Evolutionary conservation across 2,888 invertebrate species (phyloP).

Genomic region (Orthosia gracilis): DNA sequence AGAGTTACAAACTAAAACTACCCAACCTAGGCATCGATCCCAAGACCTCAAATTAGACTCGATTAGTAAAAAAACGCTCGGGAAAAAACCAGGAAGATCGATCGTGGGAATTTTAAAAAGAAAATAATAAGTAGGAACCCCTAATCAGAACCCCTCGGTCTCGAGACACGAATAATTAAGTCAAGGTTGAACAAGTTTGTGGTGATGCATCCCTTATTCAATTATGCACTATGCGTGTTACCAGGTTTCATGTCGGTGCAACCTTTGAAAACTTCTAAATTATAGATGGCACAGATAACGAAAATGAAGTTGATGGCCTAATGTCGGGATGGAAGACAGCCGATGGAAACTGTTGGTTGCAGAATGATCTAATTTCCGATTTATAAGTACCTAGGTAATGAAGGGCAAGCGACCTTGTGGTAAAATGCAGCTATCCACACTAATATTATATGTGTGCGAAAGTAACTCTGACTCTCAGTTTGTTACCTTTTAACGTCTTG

Average conservation of each 20-base stretch:
- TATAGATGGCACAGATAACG: background rate
- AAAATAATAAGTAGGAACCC: slow-evolving; percentile 1
- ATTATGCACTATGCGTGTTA: slow-evolving; percentile 14
- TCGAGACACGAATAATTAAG: slow-evolving; percentile 4
- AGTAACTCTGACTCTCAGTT: too few relatives aligned
- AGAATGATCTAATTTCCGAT: background rate
- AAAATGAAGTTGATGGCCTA: background rate
- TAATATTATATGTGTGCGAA: background rate
- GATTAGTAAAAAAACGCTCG: background rate
- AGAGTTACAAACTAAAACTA: too few relatives aligned
- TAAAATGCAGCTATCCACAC: background rate
- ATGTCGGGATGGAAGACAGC: background rate
- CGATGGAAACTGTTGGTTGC: background rate
- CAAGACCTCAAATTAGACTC: too few relatives aligned
- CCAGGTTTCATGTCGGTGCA: background rate
- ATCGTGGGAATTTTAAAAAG: slow-evolving; percentile 31
- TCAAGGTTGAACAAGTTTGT: slow-evolving; percentile 11
- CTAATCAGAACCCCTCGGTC: background rate
- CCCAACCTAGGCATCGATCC: too few relatives aligned
- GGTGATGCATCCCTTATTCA: slow-evolving; percentile 11
- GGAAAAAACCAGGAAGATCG: slow-evolving; percentile 14
- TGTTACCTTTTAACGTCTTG: too few relatives aligned
- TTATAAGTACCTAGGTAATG: background rate
- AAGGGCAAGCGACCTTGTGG: background rate
- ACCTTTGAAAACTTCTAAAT: slow-evolving; percentile 5